Percentiles rank a stretch among this genome's conserved stretches.
These are phyloP conservation scores for Notarius lentiginosus DNA, from an alignment of 2,113 vertebrate species.

Conservation along the genomic window DNA sequence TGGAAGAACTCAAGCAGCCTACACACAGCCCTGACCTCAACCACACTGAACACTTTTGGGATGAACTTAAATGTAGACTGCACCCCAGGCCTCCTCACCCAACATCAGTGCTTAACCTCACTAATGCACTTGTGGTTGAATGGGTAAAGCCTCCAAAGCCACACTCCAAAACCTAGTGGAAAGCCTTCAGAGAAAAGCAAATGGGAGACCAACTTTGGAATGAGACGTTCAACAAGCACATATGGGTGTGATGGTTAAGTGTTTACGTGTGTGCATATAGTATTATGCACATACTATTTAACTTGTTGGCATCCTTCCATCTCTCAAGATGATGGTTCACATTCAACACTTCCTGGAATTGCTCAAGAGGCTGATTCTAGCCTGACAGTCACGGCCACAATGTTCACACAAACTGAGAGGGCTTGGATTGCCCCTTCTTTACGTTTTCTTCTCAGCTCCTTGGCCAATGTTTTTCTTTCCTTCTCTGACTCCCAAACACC, in stretches of 20 bases:
- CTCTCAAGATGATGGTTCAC: no score
- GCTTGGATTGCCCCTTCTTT: no score
- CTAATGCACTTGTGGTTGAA: not conserved
- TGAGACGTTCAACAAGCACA: not conserved
- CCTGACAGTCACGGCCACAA: no score
- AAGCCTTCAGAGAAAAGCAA: not conserved
- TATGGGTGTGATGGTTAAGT: not conserved
- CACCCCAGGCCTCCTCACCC: not conserved
- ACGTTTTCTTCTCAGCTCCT: no score
- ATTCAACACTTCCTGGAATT: no score
- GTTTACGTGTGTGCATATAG: not conserved
- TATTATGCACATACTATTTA: not conserved
- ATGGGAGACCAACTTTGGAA: not conserved
- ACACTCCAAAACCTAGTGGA: not conserved
- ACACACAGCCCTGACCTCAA: not conserved
- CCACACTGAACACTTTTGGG: not conserved
- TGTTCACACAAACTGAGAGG: no score
- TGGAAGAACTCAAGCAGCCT: not conserved
- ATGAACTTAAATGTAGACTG: not conserved
- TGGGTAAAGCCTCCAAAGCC: not conserved
- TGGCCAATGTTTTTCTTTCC: no score
- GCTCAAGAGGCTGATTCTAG: no score
- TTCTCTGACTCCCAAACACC: no score
- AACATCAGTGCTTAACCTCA: not conserved
- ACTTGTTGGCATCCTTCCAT: not conserved